Conservation (phyloP, 2,888 invertebrate genomes). For the Spodoptera littoralis region DNA sequence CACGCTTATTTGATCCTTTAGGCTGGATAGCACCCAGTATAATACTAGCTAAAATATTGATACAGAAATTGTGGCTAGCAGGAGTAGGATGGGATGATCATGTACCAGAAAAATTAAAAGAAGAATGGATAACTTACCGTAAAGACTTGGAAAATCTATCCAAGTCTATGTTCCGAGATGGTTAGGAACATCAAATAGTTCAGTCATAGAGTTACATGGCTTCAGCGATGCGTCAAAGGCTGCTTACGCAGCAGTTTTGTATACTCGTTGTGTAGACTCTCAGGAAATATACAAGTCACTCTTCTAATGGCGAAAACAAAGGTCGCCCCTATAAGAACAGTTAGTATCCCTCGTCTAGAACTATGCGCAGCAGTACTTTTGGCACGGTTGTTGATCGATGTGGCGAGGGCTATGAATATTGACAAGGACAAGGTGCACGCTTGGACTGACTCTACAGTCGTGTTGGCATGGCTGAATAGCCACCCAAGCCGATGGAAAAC, state of each 20-base stretch:
- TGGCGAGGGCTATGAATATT: conserved; percentile 10
- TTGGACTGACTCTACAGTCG: conserved; percentile 12
- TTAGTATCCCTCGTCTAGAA: not conserved
- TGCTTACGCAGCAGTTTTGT: not conserved
- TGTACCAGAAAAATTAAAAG: conserved; percentile 1
- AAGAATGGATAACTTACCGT: conserved; percentile 11
- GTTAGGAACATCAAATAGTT: conserved; percentile 5
- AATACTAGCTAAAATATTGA: conserved; percentile 5
- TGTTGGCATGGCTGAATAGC: conserved; percentile 9
- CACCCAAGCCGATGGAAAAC: conserved; percentile 15
- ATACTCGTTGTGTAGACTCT: conserved; percentile 1
- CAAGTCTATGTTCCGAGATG: conserved; percentile 3
- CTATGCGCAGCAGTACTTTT: conserved; percentile 16
- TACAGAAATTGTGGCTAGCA: conserved; percentile 10
- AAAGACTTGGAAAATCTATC: conserved; percentile 1
- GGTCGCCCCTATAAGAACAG: too few species aligned
- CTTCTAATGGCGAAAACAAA: not conserved
- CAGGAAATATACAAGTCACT: not conserved
- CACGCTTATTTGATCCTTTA: conserved; percentile 9
- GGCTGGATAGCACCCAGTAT: conserved; percentile 12
- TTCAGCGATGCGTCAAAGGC: conserved; percentile 4
- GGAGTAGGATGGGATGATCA: conserved; percentile 11
- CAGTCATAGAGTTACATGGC: conserved; percentile 3
- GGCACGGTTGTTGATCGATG: conserved; percentile 6
- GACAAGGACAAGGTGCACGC: conserved; percentile 6